These are phyloP conservation scores for Drosophila saltans DNA, from an alignment of 1,140 invertebrate species.

Conservation along the genomic window DNA sequence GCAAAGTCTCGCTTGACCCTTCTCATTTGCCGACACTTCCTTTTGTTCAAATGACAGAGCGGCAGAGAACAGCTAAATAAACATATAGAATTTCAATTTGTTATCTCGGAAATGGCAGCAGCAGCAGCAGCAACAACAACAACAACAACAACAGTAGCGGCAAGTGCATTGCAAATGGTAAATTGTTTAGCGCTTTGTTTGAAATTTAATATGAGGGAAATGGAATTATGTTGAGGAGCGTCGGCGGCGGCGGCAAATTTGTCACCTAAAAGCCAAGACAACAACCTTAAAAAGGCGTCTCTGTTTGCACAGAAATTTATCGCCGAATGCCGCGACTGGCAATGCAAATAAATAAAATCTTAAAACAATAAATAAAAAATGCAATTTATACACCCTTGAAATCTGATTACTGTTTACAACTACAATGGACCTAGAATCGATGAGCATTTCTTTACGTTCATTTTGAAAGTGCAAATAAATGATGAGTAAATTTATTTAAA, in stretches of 20 bases:
- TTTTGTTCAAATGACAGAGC: conserved; percentile 29
- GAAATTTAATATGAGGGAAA: conserved; percentile 40
- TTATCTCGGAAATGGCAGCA: conserved; percentile 71
- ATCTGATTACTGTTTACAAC: no score
- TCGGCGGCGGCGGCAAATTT: conserved; percentile 37
- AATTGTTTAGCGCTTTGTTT: conserved; percentile 38
- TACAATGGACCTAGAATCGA: no score
- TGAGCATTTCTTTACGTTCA: no score
- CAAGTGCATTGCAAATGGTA: conserved; percentile 15
- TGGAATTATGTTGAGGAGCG: conserved; percentile 26
- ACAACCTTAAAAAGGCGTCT: conserved; percentile 38
- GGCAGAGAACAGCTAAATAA: conserved; percentile 20
- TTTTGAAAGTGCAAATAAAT: no score
- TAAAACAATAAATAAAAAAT: conserved; percentile 24
- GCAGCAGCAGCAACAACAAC: conserved; percentile 12
- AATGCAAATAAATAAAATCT: not conserved
- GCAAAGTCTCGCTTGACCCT: conserved; percentile 40
- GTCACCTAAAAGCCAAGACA: conserved; percentile 39
- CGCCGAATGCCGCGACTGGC: conserved; percentile 7
- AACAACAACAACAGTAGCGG: conserved; percentile 42
- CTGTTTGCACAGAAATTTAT: conserved; percentile 51
- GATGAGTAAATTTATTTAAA: no score
- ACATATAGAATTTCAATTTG: conserved; percentile 76
- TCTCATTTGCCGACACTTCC: conserved; percentile 48
- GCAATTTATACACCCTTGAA: no score